Percentiles rank a stretch among this genome's conserved stretches.
phyloP scores from a whole-genome alignment of 2,888 invertebrate genomes.

The Chrysopilus asiliformis region DNA sequence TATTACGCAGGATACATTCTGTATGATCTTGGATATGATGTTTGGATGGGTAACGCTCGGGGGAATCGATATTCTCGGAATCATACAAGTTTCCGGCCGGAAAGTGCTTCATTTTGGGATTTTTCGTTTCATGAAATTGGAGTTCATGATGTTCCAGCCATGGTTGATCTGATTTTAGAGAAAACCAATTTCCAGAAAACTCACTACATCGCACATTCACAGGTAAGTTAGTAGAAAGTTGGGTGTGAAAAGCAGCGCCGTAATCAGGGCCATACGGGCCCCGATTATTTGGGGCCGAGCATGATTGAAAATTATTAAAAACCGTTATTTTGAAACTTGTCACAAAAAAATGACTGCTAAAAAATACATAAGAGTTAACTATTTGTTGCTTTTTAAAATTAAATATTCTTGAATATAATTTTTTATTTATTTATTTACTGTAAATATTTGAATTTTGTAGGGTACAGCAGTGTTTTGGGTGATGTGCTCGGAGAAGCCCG shows the following conservation, averaged over 20 bases:
- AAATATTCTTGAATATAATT: neutral
- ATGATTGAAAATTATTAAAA: no score
- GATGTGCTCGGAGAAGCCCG: constrained; percentile 25
- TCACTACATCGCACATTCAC: constrained; percentile 44
- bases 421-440: constrained; percentile 1
- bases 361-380: no score
- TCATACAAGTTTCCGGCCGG: constrained; percentile 9
- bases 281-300: no score
- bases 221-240: no score
- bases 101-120: constrained; percentile 8
- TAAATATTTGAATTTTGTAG: constrained; percentile 3
- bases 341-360: neutral
- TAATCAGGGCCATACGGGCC: no score
- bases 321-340: no score
- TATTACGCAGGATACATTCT: constrained; percentile 4
- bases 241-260: no score
- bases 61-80: constrained; percentile 16
- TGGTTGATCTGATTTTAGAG: constrained; percentile 36
- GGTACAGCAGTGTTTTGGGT: constrained; percentile 34
- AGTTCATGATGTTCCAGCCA: constrained; percentile 40
- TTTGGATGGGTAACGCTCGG: constrained; percentile 17
- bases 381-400: no score
- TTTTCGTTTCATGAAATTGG: constrained; percentile 41
- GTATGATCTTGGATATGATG: constrained; percentile 16
- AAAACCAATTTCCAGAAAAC: constrained; percentile 35